Evolutionary conservation across 2,113 vertebrate species (phyloP), one percentile per base, ranked within the genome.

Genomic region (Todiramphus chloris): DNA sequence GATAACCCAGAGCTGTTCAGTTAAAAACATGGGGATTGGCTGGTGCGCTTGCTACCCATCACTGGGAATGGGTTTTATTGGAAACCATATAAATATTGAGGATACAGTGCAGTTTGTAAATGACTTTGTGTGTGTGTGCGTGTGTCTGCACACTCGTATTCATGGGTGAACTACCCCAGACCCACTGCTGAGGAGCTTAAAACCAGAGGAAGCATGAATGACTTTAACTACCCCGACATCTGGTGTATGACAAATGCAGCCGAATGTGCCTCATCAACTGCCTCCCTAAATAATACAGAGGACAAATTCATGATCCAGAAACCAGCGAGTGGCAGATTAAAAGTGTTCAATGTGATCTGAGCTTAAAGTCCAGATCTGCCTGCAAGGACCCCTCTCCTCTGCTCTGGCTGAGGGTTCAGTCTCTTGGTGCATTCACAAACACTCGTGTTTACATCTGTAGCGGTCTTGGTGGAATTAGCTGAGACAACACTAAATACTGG

Each of bases 231-330:
- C 24, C 89, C 77, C 0, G 8, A 85, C 95, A 96, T 79, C 92
- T 96, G 96, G 92, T 95, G 12, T 95, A 68, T 82, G 89, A 92
- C 86, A 93, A 93, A 95, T n/a, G 76, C 37, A 87, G 86, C 74
- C 69, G 59, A 94, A 69, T 58, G 67, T 50, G 50, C 83, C 81
- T 94, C 91, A 95, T 91, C 95, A 93, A 8, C 83, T 11, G 56
- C 37, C 74, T 94, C 80, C 46, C 91, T 83, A 87, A 92, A 94
- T 79, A 92, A 85, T 2, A 50, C 16, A 66, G 86, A 95, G 92
- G 89, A 89, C 95, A 94, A 96, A 91, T 89, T 94, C 81, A 94
- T 93, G 91, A 94, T 94, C 87, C 95, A 94, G 77, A 96, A 97
- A 94, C 8, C 58, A 94, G 73, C 48, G 58, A 95, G 59, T 2